phyloP scores from a whole-genome alignment of 2,113 vertebrate species.

The Geococcyx californianus region DNA sequence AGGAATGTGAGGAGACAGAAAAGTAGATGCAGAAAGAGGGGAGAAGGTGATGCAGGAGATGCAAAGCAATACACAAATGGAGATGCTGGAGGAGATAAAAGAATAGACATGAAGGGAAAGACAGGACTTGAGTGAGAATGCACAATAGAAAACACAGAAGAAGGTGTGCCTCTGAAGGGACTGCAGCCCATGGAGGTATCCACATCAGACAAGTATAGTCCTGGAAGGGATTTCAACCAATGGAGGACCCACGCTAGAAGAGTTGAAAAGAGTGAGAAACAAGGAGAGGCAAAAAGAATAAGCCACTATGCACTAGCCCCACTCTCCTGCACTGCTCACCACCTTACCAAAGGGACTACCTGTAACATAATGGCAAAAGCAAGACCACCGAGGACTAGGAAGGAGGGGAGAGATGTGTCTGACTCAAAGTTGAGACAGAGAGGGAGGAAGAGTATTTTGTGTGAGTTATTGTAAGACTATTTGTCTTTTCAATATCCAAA shows the following conservation, averaged over 20 bases:
- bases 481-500: not conserved
- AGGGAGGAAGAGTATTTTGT: not conserved
- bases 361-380: not conserved
- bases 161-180: not conserved
- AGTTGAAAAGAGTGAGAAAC: not conserved
- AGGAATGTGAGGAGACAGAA: not conserved
- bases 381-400: not conserved
- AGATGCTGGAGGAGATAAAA: not conserved
- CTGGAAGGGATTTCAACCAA: not conserved
- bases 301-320: not conserved
- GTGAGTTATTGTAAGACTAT: not conserved
- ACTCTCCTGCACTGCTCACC: not conserved
- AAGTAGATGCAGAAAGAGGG: not conserved
- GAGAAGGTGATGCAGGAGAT: not conserved
- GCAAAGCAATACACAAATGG: not conserved
- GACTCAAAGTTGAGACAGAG: not conserved
- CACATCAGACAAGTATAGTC: fast-evolving
- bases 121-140: not conserved
- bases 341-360: not conserved
- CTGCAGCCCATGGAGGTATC: not conserved
- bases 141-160: not conserved
- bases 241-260: not conserved
- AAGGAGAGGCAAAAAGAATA: not conserved
- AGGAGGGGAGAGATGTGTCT: not conserved
- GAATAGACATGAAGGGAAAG: not conserved